Evolutionary conservation across 2,113 vertebrate genomes (phyloP).

Genomic region (Pongo abelii): DNA sequence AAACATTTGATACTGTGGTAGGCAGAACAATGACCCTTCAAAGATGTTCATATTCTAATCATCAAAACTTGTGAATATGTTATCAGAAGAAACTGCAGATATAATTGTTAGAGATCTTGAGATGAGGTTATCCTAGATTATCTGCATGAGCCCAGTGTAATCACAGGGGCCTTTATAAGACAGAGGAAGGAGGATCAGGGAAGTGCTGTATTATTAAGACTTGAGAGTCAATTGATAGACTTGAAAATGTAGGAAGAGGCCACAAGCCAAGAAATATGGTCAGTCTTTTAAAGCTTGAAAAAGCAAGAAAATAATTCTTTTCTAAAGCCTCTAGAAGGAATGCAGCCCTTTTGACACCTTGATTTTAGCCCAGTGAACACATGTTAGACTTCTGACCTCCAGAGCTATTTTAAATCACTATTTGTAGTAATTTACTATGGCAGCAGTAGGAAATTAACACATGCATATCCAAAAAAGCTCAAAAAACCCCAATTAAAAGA

Average conservation of each 20-base stretch:
- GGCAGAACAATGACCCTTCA: neutral
- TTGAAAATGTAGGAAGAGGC: neutral
- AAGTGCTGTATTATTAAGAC: neutral
- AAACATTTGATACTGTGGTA: neutral
- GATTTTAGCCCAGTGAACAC: neutral
- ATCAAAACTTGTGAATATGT: neutral
- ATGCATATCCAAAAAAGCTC: neutral
- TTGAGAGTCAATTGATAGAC: neutral
- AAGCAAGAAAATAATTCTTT: neutral
- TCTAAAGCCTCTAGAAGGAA: neutral
- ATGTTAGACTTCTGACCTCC: neutral
- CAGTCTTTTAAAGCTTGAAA: neutral
- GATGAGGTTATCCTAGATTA: neutral
- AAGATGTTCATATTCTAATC: neutral
- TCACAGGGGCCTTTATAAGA: neutral
- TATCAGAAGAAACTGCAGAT: no score
- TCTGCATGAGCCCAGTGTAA: neutral
- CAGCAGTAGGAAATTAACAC: neutral
- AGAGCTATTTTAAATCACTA: neutral
- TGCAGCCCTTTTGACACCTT: neutral
- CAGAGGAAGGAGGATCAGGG: neutral
- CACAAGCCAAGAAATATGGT: neutral
- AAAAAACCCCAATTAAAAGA: neutral
- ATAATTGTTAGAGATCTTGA: neutral
- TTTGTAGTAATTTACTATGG: neutral